Conservation (phyloP, 2,797 vertebrate genomes). For the Hydrophis major region DNA sequence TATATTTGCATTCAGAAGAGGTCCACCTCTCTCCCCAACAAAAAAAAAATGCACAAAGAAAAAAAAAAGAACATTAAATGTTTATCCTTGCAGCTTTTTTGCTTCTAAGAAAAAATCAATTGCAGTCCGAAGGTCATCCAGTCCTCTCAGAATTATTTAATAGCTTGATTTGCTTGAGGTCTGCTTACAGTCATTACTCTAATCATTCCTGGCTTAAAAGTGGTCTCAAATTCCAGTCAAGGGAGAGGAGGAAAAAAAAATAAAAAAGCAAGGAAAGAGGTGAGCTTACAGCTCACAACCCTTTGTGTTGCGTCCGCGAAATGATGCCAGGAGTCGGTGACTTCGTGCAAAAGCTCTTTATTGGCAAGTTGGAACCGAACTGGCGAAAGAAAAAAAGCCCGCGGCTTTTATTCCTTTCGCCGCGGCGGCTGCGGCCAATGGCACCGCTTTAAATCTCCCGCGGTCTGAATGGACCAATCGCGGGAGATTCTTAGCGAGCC, state of each 20-base stretch:
- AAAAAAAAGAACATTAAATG: not conserved
- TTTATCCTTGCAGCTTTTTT: not conserved
- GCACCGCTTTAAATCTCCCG: too few relatives aligned
- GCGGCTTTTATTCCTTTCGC: too few relatives aligned
- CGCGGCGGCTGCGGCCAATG: too few relatives aligned
- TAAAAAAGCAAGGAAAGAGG: not conserved
- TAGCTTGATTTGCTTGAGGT: not conserved
- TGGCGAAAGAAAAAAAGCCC: too few relatives aligned
- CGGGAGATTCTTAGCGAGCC: too few relatives aligned
- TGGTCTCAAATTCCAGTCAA: not conserved
- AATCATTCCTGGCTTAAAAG: not conserved
- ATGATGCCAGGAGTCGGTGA: too few relatives aligned
- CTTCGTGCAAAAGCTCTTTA: too few relatives aligned
- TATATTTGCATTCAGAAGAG: not conserved
- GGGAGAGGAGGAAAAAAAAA: not conserved
- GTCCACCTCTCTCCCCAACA: rapidly evolving
- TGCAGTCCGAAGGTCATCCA: not conserved
- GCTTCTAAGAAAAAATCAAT: not conserved
- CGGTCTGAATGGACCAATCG: too few relatives aligned
- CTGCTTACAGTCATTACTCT: not conserved
- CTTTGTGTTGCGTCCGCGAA: not conserved
- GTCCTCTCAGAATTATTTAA: not conserved
- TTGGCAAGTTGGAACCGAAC: too few relatives aligned
- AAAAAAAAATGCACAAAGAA: not conserved
- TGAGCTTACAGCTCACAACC: not conserved